These are phyloP conservation scores for Crocidura indochinensis DNA, from an alignment of 2,797 vertebrate species.

Conservation along the genomic window DNA sequence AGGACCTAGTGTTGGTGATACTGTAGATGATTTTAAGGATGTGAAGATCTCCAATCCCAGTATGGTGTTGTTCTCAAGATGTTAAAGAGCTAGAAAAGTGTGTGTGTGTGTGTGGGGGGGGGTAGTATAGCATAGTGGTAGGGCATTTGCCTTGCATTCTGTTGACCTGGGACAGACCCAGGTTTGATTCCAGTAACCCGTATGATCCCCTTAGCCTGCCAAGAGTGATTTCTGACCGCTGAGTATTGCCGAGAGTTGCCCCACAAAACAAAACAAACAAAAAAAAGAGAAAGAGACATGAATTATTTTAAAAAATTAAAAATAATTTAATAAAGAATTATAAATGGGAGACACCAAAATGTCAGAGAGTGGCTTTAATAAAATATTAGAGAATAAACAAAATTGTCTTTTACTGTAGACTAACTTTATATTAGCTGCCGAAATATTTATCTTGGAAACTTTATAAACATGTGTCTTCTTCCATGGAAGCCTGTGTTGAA, in stretches of 20 bases:
- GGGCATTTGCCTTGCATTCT: too few relatives aligned
- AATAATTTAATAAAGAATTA: background rate
- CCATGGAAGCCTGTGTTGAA: background rate
- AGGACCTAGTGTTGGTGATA: background rate
- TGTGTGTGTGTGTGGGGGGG: too few relatives aligned
- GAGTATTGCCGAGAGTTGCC: too few relatives aligned
- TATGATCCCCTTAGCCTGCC: too few relatives aligned
- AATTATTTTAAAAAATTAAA: too few relatives aligned
- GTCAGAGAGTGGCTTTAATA: conserved; percentile 9
- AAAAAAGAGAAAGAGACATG: too few relatives aligned
- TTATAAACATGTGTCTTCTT: conserved; percentile 18
- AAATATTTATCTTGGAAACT: background rate
- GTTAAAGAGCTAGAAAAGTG: conserved; percentile 7
- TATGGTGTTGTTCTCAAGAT: background rate
- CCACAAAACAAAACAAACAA: too few relatives aligned
- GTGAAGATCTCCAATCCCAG: background rate
- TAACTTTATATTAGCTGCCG: background rate
- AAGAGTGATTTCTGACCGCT: too few relatives aligned
- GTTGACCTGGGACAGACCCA: too few relatives aligned
- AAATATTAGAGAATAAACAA: background rate
- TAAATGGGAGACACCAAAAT: background rate
- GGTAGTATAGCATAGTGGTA: too few relatives aligned
- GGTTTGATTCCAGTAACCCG: too few relatives aligned
- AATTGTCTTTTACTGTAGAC: background rate
- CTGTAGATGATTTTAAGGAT: background rate